Conservation (phyloP, 2,797 vertebrate genomes). For the Sebastiscus tertius region DNA sequence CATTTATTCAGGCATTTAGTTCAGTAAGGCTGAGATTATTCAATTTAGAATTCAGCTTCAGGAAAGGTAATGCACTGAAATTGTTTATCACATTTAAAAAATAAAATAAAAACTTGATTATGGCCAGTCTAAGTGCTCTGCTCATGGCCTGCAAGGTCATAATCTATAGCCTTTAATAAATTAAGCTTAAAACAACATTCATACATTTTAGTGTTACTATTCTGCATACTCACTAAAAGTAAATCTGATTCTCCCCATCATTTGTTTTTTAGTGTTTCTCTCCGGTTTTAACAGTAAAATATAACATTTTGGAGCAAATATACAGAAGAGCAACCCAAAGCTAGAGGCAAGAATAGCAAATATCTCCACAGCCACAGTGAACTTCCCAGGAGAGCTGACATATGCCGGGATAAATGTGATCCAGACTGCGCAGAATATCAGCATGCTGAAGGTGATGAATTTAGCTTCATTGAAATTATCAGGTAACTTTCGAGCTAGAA, state of each 20-base stretch:
- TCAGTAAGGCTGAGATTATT: no score
- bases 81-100: no score
- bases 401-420: constrained; percentile 82
- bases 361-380: constrained; percentile 83
- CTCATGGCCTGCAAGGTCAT: background rate
- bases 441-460: constrained; percentile 83
- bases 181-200: background rate
- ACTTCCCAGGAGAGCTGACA: constrained; percentile 83
- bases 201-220: background rate
- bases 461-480: constrained; percentile 85
- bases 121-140: background rate
- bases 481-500: constrained; percentile 79
- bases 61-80: no score
- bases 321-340: constrained; percentile 78
- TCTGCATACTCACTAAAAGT: background rate
- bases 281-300: constrained; percentile 76
- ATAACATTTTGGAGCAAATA: constrained; percentile 82
- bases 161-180: background rate
- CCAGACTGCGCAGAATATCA: constrained; percentile 84
- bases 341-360: constrained; percentile 84
- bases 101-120: background rate
- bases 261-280: constrained; percentile 76
- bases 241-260: constrained; percentile 72
- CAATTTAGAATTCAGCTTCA: no score
- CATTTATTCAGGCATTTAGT: no score